These are phyloP conservation scores for Lomographa bimaculata DNA, from an alignment of 2,888 invertebrate genomes.

Conservation along the genomic window DNA sequence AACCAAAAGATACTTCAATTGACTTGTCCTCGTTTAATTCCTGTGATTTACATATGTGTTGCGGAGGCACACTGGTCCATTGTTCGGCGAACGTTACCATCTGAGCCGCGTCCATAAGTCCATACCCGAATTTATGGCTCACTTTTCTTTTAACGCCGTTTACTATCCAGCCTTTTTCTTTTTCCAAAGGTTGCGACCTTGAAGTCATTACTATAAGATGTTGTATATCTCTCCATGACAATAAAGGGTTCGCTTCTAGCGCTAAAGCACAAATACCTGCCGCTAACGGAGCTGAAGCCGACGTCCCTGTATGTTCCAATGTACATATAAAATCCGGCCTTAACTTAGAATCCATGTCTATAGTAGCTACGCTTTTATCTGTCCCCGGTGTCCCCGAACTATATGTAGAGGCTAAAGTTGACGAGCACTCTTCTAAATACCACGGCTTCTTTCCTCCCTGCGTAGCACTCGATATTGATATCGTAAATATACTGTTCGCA, in stretches of 20 bases:
- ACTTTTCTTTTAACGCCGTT: conserved; percentile 97
- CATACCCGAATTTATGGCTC: conserved; percentile 99
- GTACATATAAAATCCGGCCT: conserved; percentile 95
- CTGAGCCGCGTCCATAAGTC: conserved; percentile 98
- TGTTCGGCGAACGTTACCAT: conserved; percentile 96
- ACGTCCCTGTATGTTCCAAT: conserved; percentile 95
- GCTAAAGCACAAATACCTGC: conserved; percentile 97
- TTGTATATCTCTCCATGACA: conserved; percentile 99
- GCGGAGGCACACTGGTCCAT: conserved; percentile 97
- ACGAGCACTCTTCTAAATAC: conserved; percentile 99
- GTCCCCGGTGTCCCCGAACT: conserved; percentile 97
- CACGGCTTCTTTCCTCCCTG: conserved; percentile 98
- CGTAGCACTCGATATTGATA: conserved; percentile 98
- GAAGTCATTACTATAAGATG: conserved; percentile 96
- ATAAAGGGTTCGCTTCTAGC: conserved; percentile 94
- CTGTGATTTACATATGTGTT: conserved; percentile 97
- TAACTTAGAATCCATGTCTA: conserved; percentile 94
- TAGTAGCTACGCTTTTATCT: conserved; percentile 95
- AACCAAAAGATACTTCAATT: conserved; percentile 90
- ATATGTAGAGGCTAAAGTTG: conserved; percentile 98
- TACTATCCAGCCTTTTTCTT: conserved; percentile 95
- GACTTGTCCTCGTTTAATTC: conserved; percentile 93
- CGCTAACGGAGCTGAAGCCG: conserved; percentile 96
- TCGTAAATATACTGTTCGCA: conserved; percentile 98
- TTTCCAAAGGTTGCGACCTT: conserved; percentile 93